These are phyloP conservation scores for Peromyscus melanophrys DNA, from an alignment of 2,797 vertebrate genomes.

Conservation along the genomic window DNA sequence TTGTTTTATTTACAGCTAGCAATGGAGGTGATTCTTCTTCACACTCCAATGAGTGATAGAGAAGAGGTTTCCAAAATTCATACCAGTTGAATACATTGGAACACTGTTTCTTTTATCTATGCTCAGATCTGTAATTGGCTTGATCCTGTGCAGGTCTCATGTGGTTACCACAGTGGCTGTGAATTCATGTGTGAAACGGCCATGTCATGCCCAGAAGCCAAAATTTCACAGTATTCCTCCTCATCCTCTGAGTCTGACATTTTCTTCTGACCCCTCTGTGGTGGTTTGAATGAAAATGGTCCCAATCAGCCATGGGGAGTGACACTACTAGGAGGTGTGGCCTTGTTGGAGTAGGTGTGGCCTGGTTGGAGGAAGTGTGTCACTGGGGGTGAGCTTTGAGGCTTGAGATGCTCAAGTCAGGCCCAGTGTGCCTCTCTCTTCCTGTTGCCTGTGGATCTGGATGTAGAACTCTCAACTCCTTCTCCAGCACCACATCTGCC, in stretches of 20 bases:
- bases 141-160: background rate
- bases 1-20: conserved; percentile 7
- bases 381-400: background rate
- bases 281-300: background rate
- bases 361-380: background rate
- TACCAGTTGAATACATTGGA: background rate
- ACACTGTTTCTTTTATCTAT: background rate
- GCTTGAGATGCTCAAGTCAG: background rate
- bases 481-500: background rate
- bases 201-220: too few relatives aligned
- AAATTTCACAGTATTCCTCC: background rate
- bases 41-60: background rate
- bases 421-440: background rate
- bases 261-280: background rate
- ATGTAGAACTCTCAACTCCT: background rate
- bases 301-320: too few relatives aligned
- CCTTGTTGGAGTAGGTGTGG: too few relatives aligned
- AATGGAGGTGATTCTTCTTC: conserved; percentile 1
- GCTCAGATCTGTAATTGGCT: background rate
- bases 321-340: too few relatives aligned
- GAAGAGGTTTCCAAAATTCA: conserved; percentile 6
- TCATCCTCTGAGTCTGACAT: background rate
- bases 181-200: background rate
- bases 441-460: background rate
- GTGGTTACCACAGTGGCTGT: background rate